Percentiles rank a stretch among this genome's conserved stretches.
phyloP scores from a whole-genome alignment of 2,797 vertebrate genomes.

The Triplophysa yarkandensis region DNA sequence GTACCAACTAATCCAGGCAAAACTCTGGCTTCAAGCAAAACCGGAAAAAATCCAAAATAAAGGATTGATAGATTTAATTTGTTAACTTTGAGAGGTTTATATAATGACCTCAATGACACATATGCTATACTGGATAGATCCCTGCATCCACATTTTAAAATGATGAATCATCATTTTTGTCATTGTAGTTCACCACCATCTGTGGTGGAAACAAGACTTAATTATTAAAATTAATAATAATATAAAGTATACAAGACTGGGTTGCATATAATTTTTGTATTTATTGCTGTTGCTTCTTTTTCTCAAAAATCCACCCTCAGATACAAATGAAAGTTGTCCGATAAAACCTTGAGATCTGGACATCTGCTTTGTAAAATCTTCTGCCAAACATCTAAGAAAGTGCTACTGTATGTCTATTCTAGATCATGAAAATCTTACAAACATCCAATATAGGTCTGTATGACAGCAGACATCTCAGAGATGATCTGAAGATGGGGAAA shows the following conservation, averaged over 20 bases:
- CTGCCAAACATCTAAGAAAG: no score
- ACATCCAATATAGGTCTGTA: no score
- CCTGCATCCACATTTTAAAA: neutral
- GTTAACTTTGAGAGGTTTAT: slow-evolving; percentile 69
- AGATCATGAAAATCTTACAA: no score
- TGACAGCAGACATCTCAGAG: no score
- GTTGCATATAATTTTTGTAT: no score
- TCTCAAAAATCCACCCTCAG: no score
- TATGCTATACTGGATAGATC: neutral
- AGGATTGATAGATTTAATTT: slow-evolving; percentile 73
- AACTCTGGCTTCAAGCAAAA: slow-evolving; percentile 58
- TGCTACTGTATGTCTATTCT: no score
- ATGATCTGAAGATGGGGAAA: no score
- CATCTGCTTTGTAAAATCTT: no score
- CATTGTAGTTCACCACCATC: neutral
- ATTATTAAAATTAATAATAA: neutral
- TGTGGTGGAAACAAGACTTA: slow-evolving; percentile 3
- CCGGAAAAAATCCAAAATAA: slow-evolving; percentile 54
- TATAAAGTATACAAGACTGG: neutral
- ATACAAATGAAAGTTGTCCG: no score
- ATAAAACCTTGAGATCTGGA: no score
- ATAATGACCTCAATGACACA: slow-evolving; percentile 60
- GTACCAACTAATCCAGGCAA: slow-evolving; percentile 69
- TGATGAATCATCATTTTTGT: slow-evolving; percentile 19
- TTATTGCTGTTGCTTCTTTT: neutral